A percentile compares a stretch with the other conserved stretches of the same genome.
Evolutionary conservation across 2,888 invertebrate genomes (phyloP).

Genomic region (Arge pagana): DNA sequence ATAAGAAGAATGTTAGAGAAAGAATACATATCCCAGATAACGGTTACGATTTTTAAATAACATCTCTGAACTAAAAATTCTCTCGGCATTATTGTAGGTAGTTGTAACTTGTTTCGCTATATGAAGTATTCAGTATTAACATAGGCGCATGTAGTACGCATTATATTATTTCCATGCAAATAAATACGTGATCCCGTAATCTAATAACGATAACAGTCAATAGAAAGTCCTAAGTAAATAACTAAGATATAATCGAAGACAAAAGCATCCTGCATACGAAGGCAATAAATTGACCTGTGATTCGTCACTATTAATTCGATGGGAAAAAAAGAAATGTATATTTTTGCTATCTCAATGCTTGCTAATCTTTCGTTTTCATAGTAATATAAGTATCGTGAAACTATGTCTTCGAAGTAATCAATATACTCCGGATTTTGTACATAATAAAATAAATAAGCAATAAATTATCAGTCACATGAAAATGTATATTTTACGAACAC

Average conservation of each 20-base stretch:
- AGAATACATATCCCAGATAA: slow-evolving; percentile 33
- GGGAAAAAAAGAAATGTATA: no score
- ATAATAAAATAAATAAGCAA: background rate
- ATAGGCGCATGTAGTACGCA: slow-evolving; percentile 14
- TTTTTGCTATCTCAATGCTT: no score
- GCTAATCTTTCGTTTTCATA: no score
- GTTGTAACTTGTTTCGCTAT: slow-evolving; percentile 8
- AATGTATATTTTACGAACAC: slow-evolving; percentile 24
- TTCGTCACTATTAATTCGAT: no score
- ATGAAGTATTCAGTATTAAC: slow-evolving; percentile 17
- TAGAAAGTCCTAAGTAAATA: no score
- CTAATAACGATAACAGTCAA: background rate
- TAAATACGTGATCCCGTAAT: slow-evolving; percentile 1
- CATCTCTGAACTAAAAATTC: slow-evolving; percentile 24
- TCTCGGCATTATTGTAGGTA: slow-evolving; percentile 15
- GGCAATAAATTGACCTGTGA: no score
- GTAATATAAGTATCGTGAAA: slow-evolving; percentile 16
- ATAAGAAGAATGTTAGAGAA: slow-evolving; percentile 27
- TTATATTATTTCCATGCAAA: slow-evolving; percentile 1
- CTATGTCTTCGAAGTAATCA: slow-evolving; percentile 8
- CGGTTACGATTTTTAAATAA: slow-evolving; percentile 29
- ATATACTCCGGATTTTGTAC: slow-evolving; percentile 14
- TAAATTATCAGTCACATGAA: slow-evolving; percentile 5
- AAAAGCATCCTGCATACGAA: no score
- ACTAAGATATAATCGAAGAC: no score